A percentile compares a stretch with the other conserved stretches of the same genome.
These are phyloP conservation scores for Morinoia aosen DNA, from an alignment of 2,888 invertebrate genomes.

Conservation along the genomic window DNA sequence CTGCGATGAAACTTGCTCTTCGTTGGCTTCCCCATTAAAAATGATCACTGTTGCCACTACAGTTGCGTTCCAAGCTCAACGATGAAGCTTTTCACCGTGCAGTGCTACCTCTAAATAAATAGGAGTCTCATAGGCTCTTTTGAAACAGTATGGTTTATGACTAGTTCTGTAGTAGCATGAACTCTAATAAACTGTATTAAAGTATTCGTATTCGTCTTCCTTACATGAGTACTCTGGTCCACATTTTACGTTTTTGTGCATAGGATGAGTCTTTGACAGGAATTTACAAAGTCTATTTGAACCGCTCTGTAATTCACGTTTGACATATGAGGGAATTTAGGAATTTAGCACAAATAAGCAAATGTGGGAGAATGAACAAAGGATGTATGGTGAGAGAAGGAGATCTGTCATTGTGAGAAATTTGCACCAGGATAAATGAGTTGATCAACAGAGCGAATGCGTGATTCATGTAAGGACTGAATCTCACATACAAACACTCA, in stretches of 20 bases:
- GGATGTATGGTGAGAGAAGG: background rate
- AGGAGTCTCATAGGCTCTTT: background rate
- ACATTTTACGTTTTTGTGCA: background rate
- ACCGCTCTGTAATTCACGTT: background rate
- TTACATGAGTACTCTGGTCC: background rate
- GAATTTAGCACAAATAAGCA: background rate
- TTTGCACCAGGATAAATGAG: background rate
- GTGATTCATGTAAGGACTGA: background rate
- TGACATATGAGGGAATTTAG: background rate
- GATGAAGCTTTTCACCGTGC: background rate
- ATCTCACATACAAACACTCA: background rate
- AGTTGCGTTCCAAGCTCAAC: background rate
- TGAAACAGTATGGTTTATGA: background rate
- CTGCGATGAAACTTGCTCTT: background rate
- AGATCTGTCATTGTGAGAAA: background rate
- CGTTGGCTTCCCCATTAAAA: background rate
- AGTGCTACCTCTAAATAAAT: background rate
- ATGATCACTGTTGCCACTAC: background rate
- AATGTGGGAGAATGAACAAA: background rate
- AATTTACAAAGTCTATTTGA: background rate
- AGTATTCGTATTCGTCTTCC: background rate
- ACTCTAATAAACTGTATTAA: background rate
- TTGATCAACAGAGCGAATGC: background rate
- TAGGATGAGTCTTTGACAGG: background rate
- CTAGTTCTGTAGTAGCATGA: background rate